Evolutionary conservation across 2,888 invertebrate species (phyloP).

Genomic region (Junonia oenone): DNA sequence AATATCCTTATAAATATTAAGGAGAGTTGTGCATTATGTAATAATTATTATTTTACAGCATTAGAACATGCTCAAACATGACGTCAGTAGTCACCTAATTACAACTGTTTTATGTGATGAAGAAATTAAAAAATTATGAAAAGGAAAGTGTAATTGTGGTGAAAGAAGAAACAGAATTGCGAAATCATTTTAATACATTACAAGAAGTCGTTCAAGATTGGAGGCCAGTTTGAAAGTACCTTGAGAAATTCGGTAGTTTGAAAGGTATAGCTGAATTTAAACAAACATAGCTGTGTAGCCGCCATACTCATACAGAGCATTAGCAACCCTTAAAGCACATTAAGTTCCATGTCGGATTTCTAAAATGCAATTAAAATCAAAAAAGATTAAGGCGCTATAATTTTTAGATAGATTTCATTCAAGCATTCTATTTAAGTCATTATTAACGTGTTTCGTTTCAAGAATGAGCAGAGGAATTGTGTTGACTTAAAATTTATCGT

Average conservation of each 20-base stretch:
- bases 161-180: slow-evolving; percentile 34
- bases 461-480: slow-evolving; percentile 66
- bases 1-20: slow-evolving; percentile 24
- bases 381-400: slow-evolving; percentile 54
- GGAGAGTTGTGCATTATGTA: slow-evolving; percentile 54
- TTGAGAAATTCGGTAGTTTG: slow-evolving; percentile 26
- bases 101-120: slow-evolving; percentile 25
- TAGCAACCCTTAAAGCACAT: slow-evolving; percentile 40
- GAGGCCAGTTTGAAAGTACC: slow-evolving; percentile 40
- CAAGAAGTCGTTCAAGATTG: slow-evolving; percentile 49
- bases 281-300: slow-evolving; percentile 54
- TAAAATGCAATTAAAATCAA: slow-evolving; percentile 57
- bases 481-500: slow-evolving; percentile 24
- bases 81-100: slow-evolving; percentile 41
- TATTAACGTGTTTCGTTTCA: slow-evolving; percentile 49
- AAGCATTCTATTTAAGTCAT: slow-evolving; percentile 68
- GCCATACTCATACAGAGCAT: slow-evolving; percentile 55
- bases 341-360: slow-evolving; percentile 36
- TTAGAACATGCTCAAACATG: slow-evolving; percentile 48
- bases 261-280: slow-evolving; percentile 31
- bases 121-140: slow-evolving; percentile 24
- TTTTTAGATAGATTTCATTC: slow-evolving; percentile 46
- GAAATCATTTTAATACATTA: slow-evolving; percentile 67
- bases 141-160: slow-evolving; percentile 33
- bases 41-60: slow-evolving; percentile 30